These are phyloP conservation scores for Campoletis sonorensis DNA, from an alignment of 1,140 invertebrate genomes.

Conservation along the genomic window DNA sequence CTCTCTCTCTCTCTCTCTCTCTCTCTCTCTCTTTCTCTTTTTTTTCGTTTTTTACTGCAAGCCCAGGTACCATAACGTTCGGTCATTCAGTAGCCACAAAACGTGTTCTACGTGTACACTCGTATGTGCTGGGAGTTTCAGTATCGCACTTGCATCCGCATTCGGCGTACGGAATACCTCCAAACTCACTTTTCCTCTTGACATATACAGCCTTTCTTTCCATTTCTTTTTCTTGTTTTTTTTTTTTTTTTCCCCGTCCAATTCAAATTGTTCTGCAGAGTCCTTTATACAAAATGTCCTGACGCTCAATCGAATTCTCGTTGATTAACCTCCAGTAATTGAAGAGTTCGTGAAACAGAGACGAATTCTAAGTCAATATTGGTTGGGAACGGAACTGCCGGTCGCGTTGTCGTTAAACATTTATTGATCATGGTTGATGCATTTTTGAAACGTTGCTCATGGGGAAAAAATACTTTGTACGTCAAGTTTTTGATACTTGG, in stretches of 20 bases:
- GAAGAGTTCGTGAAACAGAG: background rate
- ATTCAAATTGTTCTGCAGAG: background rate
- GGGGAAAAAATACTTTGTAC: no score
- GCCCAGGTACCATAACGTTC: conserved; percentile 28
- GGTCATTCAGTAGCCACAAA: conserved; percentile 33
- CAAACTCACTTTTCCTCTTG: background rate
- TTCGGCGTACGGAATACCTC: background rate
- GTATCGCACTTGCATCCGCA: background rate
- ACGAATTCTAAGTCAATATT: conserved; percentile 2
- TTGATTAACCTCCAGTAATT: conserved; percentile 15
- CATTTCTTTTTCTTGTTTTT: no score
- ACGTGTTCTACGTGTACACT: conserved; percentile 14
- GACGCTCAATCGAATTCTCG: conserved; percentile 21
- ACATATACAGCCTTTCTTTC: background rate
- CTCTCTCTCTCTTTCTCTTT: background rate
- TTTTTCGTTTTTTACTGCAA: no score
- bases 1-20: no score
- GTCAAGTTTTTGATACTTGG: no score
- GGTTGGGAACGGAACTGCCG: background rate
- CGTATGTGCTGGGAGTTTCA: background rate
- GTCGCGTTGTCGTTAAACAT: no score
- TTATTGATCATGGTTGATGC: no score
- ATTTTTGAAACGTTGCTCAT: no score
- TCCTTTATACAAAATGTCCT: background rate
- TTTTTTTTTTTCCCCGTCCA: no score